A percentile compares a stretch with the other conserved stretches of the same genome.
phyloP scores from a whole-genome alignment of 2,888 invertebrate species.

The Calliopum simillimum region DNA sequence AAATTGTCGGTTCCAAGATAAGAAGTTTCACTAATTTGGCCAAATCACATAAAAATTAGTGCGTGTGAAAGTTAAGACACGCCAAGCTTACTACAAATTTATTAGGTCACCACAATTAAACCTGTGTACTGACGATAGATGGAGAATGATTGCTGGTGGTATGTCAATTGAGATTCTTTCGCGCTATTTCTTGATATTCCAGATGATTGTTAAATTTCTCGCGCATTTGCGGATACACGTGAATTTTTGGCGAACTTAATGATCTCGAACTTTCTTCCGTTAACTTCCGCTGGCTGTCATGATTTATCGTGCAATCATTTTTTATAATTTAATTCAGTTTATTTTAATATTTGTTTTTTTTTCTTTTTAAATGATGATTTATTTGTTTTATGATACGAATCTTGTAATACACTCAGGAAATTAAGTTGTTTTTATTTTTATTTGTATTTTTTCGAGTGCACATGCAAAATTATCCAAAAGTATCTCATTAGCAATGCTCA shows the following conservation, averaged over 20 bases:
- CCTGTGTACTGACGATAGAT: too few relatives aligned
- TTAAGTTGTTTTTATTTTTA: not conserved
- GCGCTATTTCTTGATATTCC: not conserved
- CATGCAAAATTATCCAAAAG: not conserved
- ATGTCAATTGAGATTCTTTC: not conserved
- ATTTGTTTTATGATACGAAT: not conserved
- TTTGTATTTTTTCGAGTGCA: not conserved
- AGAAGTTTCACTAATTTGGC: slow-evolving; percentile 17
- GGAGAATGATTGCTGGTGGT: not conserved
- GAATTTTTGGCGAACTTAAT: not conserved
- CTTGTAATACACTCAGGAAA: not conserved
- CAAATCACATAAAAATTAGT: not conserved
- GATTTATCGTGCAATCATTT: not conserved
- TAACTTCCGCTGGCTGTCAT: not conserved
- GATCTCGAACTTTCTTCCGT: slow-evolving; percentile 2
- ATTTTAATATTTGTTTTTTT: not conserved
- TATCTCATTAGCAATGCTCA: not conserved
- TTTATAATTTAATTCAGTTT: not conserved
- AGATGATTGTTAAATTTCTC: not conserved
- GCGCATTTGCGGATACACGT: not conserved
- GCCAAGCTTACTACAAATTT: slow-evolving; percentile 43
- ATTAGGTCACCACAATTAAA: not conserved
- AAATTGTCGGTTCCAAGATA: not conserved
- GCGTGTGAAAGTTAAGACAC: slow-evolving; percentile 26
- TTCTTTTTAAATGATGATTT: not conserved